Conservation (phyloP, 1,140 invertebrate genomes). For the Bactericera cockerelli region DNA sequence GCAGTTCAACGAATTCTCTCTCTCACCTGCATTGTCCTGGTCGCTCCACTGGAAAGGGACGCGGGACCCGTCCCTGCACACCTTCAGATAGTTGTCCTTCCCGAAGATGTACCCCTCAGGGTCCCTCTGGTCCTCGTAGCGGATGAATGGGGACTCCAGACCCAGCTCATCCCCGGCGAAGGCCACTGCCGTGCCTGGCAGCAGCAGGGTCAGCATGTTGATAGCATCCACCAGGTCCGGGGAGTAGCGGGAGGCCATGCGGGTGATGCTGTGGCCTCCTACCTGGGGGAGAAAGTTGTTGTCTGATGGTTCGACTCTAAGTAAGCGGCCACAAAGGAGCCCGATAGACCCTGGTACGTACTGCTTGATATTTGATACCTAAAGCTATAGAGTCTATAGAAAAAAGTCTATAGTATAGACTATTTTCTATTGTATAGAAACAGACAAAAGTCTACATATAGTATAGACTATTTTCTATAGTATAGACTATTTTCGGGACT, state of each 20-base stretch:
- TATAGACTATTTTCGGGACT: no score
- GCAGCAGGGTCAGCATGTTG: conserved; percentile 51
- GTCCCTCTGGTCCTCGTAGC: conserved; percentile 35
- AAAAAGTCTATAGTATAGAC: no score
- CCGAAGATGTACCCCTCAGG: conserved; percentile 27
- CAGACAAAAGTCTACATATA: no score
- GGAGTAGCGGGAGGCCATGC: conserved; percentile 48
- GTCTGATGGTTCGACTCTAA: no score
- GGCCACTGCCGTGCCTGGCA: conserved; percentile 55
- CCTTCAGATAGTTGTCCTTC: conserved; percentile 33
- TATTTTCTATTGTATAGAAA: no score
- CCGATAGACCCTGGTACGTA: no score
- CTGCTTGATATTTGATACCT: no score
- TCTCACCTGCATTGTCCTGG: conserved; percentile 35
- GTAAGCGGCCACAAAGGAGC: no score
- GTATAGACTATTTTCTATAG: no score
- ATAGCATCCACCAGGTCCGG: conserved; percentile 47
- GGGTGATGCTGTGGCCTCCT: conserved; percentile 57
- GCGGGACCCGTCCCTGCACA: conserved; percentile 38
- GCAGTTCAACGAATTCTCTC: no score
- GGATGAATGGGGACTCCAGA: conserved; percentile 45
- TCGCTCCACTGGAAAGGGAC: conserved; percentile 59
- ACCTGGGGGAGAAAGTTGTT: conserved; percentile 33
- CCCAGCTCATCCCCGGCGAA: conserved; percentile 68
- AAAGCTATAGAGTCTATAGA: no score